phyloP scores from a whole-genome alignment of 92 coral and sea anemone genomes.

The Siderastrea siderea region DNA sequence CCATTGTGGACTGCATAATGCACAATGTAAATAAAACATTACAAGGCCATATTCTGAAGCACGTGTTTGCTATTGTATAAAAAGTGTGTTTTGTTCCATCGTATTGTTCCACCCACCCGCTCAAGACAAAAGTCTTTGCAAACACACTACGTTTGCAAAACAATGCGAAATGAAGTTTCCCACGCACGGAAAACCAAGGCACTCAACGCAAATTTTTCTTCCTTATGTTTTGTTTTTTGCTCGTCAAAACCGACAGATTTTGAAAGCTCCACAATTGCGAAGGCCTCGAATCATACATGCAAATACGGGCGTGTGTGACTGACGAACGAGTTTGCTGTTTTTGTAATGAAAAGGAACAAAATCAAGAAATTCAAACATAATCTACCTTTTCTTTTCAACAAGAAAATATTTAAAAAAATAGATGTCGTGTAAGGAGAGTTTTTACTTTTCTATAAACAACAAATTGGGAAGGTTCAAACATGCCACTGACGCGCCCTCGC shows the following conservation, averaged over 20 bases:
- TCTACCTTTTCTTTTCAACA: neutral
- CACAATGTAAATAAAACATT: constrained; percentile 64
- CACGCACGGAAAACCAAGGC: constrained; percentile 32
- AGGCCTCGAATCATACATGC: too few species aligned
- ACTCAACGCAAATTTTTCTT: constrained; percentile 14
- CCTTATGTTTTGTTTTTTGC: neutral
- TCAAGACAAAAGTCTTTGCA: constrained; percentile 38
- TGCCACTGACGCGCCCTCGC: neutral
- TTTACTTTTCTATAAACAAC: neutral
- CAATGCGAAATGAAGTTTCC: constrained; percentile 41
- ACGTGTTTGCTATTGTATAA: constrained; percentile 77
- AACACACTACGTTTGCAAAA: constrained; percentile 30
- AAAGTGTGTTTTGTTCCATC: constrained; percentile 61
- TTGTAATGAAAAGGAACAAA: too few species aligned
- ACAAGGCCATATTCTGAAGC: constrained; percentile 50
- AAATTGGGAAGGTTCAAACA: neutral
- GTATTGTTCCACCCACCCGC: constrained; percentile 45
- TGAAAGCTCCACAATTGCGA: too few species aligned
- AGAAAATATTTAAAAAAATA: neutral
- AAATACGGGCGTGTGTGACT: too few species aligned
- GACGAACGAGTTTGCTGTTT: too few species aligned
- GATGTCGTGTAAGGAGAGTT: neutral
- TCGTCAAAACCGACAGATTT: neutral
- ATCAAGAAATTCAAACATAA: neutral
- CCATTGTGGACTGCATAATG: constrained; percentile 39